Evolutionary conservation across 2,113 vertebrate genomes (phyloP).

Genomic region (Hemicordylus capensis): DNA sequence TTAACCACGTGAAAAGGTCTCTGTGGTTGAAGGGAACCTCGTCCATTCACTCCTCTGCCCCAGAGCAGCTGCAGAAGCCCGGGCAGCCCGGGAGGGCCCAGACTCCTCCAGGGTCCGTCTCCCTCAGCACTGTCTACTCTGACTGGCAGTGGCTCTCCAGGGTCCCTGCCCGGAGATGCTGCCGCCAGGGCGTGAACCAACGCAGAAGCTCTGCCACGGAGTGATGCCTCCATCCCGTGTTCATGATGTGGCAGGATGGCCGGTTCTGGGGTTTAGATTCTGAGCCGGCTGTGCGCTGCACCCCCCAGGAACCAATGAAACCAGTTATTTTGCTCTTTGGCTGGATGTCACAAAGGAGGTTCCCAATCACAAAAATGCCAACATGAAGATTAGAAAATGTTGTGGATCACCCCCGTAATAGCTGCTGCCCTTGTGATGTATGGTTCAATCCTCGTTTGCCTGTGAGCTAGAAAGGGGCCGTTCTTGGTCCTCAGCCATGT

Average conservation of each 20-base stretch:
- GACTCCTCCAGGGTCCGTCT: too few species aligned
- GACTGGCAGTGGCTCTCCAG: too few species aligned
- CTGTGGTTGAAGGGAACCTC: too few species aligned
- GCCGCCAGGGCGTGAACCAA: too few species aligned
- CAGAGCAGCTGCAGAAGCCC: too few species aligned
- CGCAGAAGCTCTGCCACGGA: background rate
- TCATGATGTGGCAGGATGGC: too few species aligned
- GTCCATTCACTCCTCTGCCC: too few species aligned
- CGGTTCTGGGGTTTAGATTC: background rate
- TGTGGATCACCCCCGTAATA: conserved; percentile 29
- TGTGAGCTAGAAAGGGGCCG: conserved; percentile 39
- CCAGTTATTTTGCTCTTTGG: background rate
- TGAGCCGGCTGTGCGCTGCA: background rate
- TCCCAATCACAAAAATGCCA: background rate
- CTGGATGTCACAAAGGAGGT: background rate
- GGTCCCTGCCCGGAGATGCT: too few species aligned
- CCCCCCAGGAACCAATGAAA: background rate
- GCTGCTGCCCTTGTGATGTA: conserved; percentile 52
- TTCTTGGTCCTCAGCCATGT: conserved; percentile 38
- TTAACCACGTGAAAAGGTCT: too few species aligned
- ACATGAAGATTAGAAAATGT: conserved; percentile 16
- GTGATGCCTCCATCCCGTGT: too few species aligned
- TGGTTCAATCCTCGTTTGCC: conserved; percentile 46
- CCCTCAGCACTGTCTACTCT: too few species aligned
- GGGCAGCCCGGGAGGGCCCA: too few species aligned